phyloP scores from a whole-genome alignment of 2,888 invertebrate genomes.

The Cartodere bifasciata region DNA sequence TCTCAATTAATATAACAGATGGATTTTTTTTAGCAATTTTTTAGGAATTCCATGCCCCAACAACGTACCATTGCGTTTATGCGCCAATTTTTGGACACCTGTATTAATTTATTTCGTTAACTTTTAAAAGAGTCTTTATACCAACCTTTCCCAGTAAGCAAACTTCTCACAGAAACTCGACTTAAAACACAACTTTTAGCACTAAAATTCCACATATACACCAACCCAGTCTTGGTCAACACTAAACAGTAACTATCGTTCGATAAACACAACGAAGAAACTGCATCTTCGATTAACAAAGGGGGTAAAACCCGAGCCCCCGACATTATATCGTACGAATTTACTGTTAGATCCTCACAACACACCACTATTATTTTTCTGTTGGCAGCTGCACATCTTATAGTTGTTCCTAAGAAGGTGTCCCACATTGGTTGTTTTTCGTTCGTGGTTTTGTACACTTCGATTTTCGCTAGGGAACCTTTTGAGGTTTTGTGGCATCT shows the following conservation, averaged over 20 bases:
- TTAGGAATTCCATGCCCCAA: no score
- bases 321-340: constrained; percentile 43
- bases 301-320: constrained; percentile 40
- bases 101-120: constrained; percentile 3
- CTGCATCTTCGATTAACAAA: constrained; percentile 42
- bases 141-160: constrained; percentile 46
- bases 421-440: constrained; percentile 57
- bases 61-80: no score
- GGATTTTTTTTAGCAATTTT: no score
- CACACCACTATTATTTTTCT: constrained; percentile 47
- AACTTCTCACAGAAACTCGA: constrained; percentile 47
- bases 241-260: constrained; percentile 39
- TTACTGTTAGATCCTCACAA: constrained; percentile 56
- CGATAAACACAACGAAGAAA: constrained; percentile 43
- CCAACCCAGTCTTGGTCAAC: constrained; percentile 40
- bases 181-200: constrained; percentile 37
- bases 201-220: constrained; percentile 50
- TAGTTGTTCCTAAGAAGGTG: constrained; percentile 47
- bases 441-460: constrained; percentile 41
- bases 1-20: no score
- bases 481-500: constrained; percentile 40
- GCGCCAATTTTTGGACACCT: no score
- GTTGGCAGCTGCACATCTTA: constrained; percentile 48
- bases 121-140: constrained; percentile 13
- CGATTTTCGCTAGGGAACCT: constrained; percentile 45